Evolutionary conservation across 1,140 invertebrate species (phyloP).

Genomic region (Macrobrachium nipponense): DNA sequence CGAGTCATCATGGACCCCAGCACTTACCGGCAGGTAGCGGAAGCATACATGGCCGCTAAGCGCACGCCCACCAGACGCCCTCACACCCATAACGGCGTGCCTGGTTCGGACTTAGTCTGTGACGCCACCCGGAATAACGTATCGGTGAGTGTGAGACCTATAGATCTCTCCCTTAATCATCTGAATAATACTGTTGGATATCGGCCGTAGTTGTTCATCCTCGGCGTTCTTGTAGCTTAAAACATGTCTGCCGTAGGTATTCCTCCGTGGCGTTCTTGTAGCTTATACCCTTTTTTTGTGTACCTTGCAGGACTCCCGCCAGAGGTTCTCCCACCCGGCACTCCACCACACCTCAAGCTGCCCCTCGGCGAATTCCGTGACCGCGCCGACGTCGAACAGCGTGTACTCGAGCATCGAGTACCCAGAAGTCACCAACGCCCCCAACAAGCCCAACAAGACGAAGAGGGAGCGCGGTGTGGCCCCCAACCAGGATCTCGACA

Average conservation of each 20-base stretch:
- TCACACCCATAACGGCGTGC: slow-evolving; percentile 27
- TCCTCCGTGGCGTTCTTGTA: background rate
- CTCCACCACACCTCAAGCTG: slow-evolving; percentile 3
- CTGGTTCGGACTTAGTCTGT: slow-evolving; percentile 57
- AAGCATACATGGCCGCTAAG: slow-evolving; percentile 56
- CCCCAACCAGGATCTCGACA: background rate
- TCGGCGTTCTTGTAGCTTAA: too few species aligned
- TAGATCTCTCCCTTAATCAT: too few species aligned
- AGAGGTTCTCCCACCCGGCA: background rate
- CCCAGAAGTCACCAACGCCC: background rate
- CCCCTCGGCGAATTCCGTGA: background rate
- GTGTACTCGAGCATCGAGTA: background rate
- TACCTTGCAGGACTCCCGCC: background rate
- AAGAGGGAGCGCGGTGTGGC: slow-evolving; percentile 10
- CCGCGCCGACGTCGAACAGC: background rate
- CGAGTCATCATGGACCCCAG: slow-evolving; percentile 61
- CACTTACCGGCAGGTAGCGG: slow-evolving; percentile 59
- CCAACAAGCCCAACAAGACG: background rate
- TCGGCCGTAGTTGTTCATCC: too few species aligned
- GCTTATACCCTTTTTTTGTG: background rate
- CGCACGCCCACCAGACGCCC: slow-evolving; percentile 51
- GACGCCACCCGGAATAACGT: slow-evolving; percentile 20
- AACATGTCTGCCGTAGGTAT: too few species aligned
- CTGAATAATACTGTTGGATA: too few species aligned
- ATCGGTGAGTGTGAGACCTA: slow-evolving; percentile 8